Evolutionary conservation across 2,888 invertebrate species (phyloP).

Genomic region (Caradrina kadenii): DNA sequence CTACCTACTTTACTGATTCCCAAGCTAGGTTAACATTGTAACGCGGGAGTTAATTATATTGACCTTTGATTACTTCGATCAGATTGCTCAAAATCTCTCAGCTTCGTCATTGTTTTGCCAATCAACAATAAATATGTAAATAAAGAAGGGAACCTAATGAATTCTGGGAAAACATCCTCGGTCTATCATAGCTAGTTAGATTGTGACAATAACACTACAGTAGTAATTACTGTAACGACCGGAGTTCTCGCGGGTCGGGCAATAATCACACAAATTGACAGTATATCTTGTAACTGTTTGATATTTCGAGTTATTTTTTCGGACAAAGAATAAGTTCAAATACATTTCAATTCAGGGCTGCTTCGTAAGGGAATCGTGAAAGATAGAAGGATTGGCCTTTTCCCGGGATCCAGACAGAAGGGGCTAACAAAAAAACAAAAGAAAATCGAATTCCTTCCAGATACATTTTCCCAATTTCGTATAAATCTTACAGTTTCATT

Average conservation of each 20-base stretch:
- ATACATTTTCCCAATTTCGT: no score
- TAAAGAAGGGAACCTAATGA: constrained; percentile 8
- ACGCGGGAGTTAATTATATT: background rate
- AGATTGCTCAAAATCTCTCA: background rate
- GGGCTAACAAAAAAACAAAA: no score
- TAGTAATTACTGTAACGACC: background rate
- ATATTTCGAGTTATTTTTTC: background rate
- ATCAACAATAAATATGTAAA: constrained; percentile 6
- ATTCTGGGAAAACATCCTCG: constrained; percentile 11
- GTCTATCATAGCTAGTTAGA: background rate
- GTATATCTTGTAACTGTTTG: no score
- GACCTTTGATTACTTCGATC: background rate
- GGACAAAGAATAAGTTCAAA: background rate
- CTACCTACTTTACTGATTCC: background rate
- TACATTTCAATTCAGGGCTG: no score
- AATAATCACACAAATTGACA: background rate
- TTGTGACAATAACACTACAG: background rate
- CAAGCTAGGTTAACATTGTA: background rate
- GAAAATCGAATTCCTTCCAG: no score
- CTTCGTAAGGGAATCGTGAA: no score
- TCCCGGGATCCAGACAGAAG: no score
- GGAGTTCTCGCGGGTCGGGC: background rate
- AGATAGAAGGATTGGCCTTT: no score
- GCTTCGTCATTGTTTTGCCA: constrained; percentile 1
- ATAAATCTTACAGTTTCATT: no score